These are phyloP conservation scores for Acipenser ruthenus DNA, from an alignment of 2,797 vertebrate genomes.

Conservation along the genomic window DNA sequence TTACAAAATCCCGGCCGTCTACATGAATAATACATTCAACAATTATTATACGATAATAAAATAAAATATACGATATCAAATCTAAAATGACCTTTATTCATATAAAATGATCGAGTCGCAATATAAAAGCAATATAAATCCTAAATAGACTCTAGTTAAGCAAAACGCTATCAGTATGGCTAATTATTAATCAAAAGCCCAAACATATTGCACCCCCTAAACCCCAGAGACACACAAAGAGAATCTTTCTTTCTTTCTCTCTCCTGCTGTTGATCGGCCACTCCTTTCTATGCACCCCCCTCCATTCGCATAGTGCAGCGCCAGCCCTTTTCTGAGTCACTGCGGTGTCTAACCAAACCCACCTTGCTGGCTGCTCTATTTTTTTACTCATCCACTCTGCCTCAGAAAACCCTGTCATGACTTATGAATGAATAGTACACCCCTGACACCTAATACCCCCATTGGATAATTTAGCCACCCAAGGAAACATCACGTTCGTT, in stretches of 20 bases:
- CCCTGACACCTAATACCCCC: slow-evolving; percentile 25
- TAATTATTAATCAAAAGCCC: too few species aligned
- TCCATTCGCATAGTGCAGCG: not conserved
- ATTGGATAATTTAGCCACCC: not conserved
- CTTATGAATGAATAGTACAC: slow-evolving; percentile 29
- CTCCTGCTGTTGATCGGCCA: not conserved
- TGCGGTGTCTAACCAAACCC: slow-evolving; percentile 4
- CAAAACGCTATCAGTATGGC: too few species aligned
- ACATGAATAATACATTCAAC: too few species aligned
- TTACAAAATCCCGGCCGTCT: too few species aligned
- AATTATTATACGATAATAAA: too few species aligned
- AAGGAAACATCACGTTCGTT: not conserved
- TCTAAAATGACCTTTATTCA: too few species aligned
- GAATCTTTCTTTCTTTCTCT: not conserved
- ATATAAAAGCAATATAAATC: too few species aligned
- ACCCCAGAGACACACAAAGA: not conserved
- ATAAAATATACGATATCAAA: too few species aligned
- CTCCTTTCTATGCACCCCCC: not conserved
- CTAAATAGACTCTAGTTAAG: too few species aligned
- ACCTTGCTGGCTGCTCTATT: too few species aligned
- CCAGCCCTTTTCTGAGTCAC: not conserved
- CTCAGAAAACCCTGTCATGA: slow-evolving; percentile 25
- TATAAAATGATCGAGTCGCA: too few species aligned
- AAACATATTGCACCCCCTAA: too few species aligned
- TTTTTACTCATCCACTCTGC: slow-evolving; percentile 1